Evolutionary conservation across 2,888 invertebrate species (phyloP).

Genomic region (Luperina nickerlii): DNA sequence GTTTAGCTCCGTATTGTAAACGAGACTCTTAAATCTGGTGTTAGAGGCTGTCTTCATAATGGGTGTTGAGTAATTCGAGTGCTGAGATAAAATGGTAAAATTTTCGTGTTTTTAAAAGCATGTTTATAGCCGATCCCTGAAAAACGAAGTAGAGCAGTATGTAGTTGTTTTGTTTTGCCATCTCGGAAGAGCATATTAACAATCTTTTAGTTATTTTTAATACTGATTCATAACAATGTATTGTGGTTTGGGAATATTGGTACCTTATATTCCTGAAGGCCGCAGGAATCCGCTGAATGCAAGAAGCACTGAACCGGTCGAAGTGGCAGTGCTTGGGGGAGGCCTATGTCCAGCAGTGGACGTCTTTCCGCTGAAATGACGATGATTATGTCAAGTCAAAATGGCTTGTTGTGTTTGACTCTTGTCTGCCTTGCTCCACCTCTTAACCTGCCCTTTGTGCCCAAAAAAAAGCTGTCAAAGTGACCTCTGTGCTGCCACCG

Average conservation of each 20-base stretch:
- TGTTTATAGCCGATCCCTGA: background rate
- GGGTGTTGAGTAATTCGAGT: slow-evolving; percentile 16
- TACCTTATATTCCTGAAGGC: background rate
- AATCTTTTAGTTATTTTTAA: no score
- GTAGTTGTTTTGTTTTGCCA: background rate
- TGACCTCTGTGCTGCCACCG: no score
- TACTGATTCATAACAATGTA: background rate
- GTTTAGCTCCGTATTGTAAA: slow-evolving; percentile 47
- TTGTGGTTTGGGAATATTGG: background rate
- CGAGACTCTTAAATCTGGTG: slow-evolving; percentile 53
- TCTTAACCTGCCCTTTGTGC: no score
- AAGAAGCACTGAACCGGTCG: background rate
- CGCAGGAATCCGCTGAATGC: background rate
- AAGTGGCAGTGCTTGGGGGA: background rate
- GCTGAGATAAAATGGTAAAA: slow-evolving; percentile 6
- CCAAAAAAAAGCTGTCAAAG: no score
- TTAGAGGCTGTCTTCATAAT: slow-evolving; percentile 34
- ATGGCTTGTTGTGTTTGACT: no score
- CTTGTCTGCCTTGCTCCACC: no score
- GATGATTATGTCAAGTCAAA: background rate
- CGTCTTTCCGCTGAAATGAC: background rate
- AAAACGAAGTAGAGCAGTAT: background rate
- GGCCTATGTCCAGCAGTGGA: background rate
- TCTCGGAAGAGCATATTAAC: no score
- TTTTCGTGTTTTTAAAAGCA: slow-evolving; percentile 21